Base-by-base conservation (phyloP, 2,113 vertebrate species). In the Motacilla alba region DNA sequence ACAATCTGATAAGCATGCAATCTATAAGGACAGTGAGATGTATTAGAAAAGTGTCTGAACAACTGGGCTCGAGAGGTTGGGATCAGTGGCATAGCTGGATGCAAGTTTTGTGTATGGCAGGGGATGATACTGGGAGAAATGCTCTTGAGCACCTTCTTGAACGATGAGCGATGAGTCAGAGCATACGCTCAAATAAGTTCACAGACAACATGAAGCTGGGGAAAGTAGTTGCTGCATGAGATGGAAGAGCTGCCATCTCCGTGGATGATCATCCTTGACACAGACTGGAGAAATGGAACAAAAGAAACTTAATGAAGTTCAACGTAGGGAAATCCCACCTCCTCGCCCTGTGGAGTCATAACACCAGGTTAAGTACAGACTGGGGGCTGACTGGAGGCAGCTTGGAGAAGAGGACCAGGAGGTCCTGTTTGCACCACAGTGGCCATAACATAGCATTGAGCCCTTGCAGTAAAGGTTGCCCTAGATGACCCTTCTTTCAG, bases 151-250 rank as follows among this genome's bases (percentile, higher is more conserved):
- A 56, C 4, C 26, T 55, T 69, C 7, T 16, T 37, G 43, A 90
- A 66, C 2, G 1, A 39, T 15, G 44, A 7, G 10, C 0, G 1
- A 15, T 58, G 27, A 39, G 10, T 39, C 31, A 49, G 17, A 86
- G 3, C 9, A 11, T 28, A 35, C 15, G 6, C 26, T 62, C 31
- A 75, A 11, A 10, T 20, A 69, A 73, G 1, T 43, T 66, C 52
- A 56, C 28, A 69, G 46, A 56, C 10, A 3, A 24, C 30, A 41
- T 8, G 44, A 58, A 86, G 62, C 10, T 20, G 41, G 33, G 33
- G 24, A 55, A 64, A 64, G 15, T 11, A 56, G 4, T 6, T 88
- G 33, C 44, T 60, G 13, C 18, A 47, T 10, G 5, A 56, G 23
- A 28, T 17, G 11, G 37, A 26, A 47, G 28, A 69, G 21, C 21